Evolutionary conservation across 2,888 invertebrate genomes (phyloP), one percentile per base, ranked within the genome.

Genomic region (Xestoiulus laeticollis): DNA sequence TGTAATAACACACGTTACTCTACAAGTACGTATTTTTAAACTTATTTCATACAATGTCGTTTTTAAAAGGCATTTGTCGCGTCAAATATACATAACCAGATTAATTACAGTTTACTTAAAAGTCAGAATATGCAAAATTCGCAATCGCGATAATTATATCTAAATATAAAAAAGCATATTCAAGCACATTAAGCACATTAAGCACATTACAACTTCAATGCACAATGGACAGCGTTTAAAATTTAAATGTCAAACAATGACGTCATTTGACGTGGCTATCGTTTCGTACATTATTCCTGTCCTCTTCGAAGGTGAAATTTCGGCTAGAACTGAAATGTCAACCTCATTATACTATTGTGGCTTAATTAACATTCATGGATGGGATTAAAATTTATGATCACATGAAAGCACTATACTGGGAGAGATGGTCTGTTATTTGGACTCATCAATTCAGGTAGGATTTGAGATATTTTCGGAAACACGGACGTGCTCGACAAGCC

Each of bases 361-460:
- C 30, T 78, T 78, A 78, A 78, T 78, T 78, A 78, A 78, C 78
- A 78, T 78, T 30, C 78, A 14, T 12, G 78, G 12, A 26, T 78
- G 12, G 30, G 78, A 78, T 78, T 78, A 78, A 30, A 30, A 78
- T 78, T 78, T 78, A 78, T 78, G 78, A 78, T 78, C 78, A 78
- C 78, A 78, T 78, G 78, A 78, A 30, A 78, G 78, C 78, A 78
- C 78, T 78, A 78, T 78, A 78, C 78, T 78, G 30, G 78, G 78
- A 78, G 78, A 78, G 30, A 78, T 78, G 26, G 26, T 78, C 12
- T 26, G 78, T 22, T 26, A 26, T 30, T 78, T 14, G 30, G 78
- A 30, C 78, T 30, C 78, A 78, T 78, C 78, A 78, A 78, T 78
- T 78, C 78, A 26, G 30, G 12, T 78, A 78, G 78, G 78, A 78